A percentile compares a stretch with the other conserved stretches of the same genome.
These are phyloP conservation scores for Artibeus jamaicensis DNA, from an alignment of 2,797 vertebrate genomes.

Conservation along the genomic window DNA sequence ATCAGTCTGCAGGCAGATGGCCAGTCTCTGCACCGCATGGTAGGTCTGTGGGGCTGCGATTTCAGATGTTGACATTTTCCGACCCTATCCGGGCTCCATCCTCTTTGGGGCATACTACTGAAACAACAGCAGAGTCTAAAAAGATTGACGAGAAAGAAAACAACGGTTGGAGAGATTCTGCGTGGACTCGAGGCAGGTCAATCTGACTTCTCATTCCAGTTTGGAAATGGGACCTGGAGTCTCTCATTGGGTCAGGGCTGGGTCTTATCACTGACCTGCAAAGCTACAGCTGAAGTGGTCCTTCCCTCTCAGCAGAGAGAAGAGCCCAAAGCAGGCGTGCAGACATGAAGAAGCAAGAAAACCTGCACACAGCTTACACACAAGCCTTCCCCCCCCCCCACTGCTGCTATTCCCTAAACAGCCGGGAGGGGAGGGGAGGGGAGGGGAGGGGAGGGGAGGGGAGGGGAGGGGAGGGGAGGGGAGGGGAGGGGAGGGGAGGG, in stretches of 20 bases:
- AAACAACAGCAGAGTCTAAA: background rate
- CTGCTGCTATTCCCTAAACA: fast-evolving
- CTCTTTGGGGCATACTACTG: background rate
- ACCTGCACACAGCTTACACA: background rate
- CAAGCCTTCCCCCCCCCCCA: background rate
- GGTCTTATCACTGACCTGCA: background rate
- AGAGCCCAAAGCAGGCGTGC: background rate
- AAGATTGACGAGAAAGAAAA: background rate
- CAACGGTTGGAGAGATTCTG: background rate
- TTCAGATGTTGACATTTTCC: constrained; percentile 8
- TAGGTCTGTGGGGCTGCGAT: background rate
- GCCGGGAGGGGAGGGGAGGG: too few relatives aligned
- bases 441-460: too few relatives aligned
- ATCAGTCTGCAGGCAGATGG: constrained; percentile 6
- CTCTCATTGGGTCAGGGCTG: background rate
- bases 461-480: too few relatives aligned
- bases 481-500: too few relatives aligned
- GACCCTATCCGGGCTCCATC: background rate
- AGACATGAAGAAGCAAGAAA: background rate
- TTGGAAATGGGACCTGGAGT: background rate
- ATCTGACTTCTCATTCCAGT: background rate
- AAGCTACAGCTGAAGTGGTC: background rate
- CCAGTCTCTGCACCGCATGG: background rate
- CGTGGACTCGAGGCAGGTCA: fast-evolving
- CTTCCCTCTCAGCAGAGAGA: background rate